These are phyloP conservation scores for Clamator glandarius DNA, from an alignment of 2,797 vertebrate genomes.

Conservation along the genomic window DNA sequence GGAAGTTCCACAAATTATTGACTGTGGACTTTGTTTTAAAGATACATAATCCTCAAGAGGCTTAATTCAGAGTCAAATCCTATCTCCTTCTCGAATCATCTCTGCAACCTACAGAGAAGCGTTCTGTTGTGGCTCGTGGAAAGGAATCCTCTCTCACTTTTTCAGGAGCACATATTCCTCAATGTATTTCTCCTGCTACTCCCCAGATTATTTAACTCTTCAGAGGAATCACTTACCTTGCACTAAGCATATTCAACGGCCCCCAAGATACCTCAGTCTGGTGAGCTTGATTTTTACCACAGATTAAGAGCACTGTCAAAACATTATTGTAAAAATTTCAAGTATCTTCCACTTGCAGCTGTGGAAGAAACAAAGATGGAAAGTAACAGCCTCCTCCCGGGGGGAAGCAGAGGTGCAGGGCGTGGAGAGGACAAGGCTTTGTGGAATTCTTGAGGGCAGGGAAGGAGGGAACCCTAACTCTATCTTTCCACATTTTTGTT, in stretches of 20 bases:
- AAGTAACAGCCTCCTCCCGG: background rate
- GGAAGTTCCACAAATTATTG: background rate
- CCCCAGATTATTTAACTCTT: background rate
- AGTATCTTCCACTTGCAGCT: background rate
- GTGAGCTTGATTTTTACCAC: background rate
- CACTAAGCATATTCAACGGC: background rate
- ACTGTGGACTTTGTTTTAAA: slow-evolving; percentile 5
- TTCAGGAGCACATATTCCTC: accelerated
- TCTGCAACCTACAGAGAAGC: background rate
- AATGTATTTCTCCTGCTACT: background rate
- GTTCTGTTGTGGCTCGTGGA: background rate
- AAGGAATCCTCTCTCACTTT: background rate
- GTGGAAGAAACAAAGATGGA: background rate
- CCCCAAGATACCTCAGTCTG: background rate
- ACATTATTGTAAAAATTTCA: background rate
- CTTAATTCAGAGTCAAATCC: slow-evolving; percentile 20
- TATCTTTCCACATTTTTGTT: background rate
- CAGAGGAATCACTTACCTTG: background rate
- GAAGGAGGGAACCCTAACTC: background rate
- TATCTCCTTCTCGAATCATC: background rate
- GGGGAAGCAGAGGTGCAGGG: background rate
- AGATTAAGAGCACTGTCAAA: background rate
- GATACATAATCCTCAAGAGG: slow-evolving; percentile 25
- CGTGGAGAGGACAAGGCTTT: background rate
- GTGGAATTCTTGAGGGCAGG: background rate